Conservation (phyloP, 1,140 invertebrate genomes). For the Nomia melanderi region DNA sequence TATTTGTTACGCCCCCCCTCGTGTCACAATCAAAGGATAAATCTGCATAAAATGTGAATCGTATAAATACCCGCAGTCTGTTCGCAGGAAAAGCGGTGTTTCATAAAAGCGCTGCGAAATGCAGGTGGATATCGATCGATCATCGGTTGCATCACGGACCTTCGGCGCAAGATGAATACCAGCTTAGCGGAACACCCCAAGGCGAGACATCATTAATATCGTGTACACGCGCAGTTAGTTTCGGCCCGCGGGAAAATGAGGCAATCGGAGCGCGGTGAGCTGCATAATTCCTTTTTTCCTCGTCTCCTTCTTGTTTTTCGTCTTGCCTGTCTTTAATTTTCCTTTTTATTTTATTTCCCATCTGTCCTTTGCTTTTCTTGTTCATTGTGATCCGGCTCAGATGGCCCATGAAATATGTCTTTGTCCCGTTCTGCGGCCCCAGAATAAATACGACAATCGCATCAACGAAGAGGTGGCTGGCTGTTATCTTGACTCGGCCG, state of each 20-base stretch:
- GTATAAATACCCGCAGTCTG: no score
- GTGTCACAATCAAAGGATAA: no score
- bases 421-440: not conserved
- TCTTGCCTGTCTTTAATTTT: no score
- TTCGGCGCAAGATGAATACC: not conserved
- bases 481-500: constrained; percentile 3
- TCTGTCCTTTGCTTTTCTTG: not conserved
- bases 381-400: not conserved
- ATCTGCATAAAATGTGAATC: no score
- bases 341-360: not conserved
- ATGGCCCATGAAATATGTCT: constrained; percentile 1
- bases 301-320: no score
- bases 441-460: constrained; percentile 27
- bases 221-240: constrained; percentile 3
- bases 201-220: constrained; percentile 10
- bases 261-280: not conserved
- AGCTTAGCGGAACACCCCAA: not conserved
- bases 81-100: no score
- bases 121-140: no score
- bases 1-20: no score
- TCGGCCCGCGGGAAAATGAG: not conserved
- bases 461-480: not conserved
- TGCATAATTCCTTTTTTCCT: constrained; percentile 10
- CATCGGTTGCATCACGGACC: not conserved
- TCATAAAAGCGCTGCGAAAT: no score